Conservation (phyloP, 2,113 vertebrate genomes). For the Nyctereutes procyonoides region DNA sequence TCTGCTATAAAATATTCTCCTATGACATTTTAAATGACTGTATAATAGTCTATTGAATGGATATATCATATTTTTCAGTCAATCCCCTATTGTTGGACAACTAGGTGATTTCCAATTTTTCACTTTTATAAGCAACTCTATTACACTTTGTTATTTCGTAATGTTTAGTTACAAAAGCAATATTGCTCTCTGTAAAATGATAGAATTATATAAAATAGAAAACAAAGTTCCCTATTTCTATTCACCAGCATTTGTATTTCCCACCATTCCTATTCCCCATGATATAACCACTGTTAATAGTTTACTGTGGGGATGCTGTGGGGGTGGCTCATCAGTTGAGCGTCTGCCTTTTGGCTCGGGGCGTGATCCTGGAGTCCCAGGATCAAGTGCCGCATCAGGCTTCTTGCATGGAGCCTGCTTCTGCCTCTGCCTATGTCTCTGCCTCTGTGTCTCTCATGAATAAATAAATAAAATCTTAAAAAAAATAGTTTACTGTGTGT, state of each 20-base stretch:
- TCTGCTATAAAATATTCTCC: background rate
- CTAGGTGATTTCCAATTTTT: constrained; percentile 62
- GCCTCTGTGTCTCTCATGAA: too few relatives aligned
- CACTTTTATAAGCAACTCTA: background rate
- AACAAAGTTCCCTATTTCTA: constrained; percentile 43
- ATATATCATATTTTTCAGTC: constrained; percentile 25
- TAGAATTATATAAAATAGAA: constrained; percentile 52
- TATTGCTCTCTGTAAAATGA: background rate
- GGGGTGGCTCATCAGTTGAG: too few relatives aligned
- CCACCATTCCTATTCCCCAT: background rate
- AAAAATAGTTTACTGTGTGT: background rate
- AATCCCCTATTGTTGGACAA: background rate
- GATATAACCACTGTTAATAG: background rate
- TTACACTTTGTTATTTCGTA: background rate
- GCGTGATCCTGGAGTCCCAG: too few relatives aligned
- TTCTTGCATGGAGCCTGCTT: too few relatives aligned
- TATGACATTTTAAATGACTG: constrained; percentile 16
- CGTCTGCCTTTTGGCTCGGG: too few relatives aligned
- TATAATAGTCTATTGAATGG: background rate
- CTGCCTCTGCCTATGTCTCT: too few relatives aligned
- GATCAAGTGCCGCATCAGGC: too few relatives aligned
- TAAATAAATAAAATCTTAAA: too few relatives aligned
- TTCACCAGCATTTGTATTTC: background rate
- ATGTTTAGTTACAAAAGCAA: constrained; percentile 51
- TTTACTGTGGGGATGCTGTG: background rate